Evolutionary conservation across 2,888 invertebrate species (phyloP).

Genomic region (Branchipolynoe longqiensis): DNA sequence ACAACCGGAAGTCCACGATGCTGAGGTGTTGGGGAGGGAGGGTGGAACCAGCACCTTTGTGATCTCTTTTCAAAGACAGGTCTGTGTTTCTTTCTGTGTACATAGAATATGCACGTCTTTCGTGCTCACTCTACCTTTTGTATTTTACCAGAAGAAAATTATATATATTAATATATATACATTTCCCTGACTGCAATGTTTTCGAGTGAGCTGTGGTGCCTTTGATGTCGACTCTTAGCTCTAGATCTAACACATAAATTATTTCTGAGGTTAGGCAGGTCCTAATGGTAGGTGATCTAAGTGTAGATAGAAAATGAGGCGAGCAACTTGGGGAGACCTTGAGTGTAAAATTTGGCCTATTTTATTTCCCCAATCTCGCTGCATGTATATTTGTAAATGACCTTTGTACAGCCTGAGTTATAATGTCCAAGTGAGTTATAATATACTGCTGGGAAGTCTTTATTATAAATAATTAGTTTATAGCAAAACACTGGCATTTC

Average conservation of each 20-base stretch:
- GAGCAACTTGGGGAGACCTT: no score
- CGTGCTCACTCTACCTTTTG: not conserved
- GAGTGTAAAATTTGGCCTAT: no score
- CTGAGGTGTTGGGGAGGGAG: not conserved
- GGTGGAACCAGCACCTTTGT: not conserved
- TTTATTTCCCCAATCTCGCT: no score
- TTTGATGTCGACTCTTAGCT: not conserved
- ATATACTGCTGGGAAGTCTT: no score
- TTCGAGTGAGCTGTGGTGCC: not conserved
- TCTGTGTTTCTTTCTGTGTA: not conserved
- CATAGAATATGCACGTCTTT: not conserved
- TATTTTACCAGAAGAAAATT: not conserved
- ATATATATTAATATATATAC: not conserved
- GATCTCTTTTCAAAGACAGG: not conserved
- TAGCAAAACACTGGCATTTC: no score
- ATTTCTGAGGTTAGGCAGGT: conserved; percentile 16
- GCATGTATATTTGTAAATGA: no score
- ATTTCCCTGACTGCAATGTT: not conserved
- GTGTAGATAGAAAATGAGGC: not conserved
- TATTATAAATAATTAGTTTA: no score
- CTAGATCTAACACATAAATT: conserved; percentile 3
- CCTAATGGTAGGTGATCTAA: not conserved
- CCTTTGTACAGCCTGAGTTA: no score
- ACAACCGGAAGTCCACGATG: no score
- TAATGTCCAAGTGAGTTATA: no score